phyloP scores from a whole-genome alignment of 2,113 vertebrate genomes.

The Mus pahari region DNA sequence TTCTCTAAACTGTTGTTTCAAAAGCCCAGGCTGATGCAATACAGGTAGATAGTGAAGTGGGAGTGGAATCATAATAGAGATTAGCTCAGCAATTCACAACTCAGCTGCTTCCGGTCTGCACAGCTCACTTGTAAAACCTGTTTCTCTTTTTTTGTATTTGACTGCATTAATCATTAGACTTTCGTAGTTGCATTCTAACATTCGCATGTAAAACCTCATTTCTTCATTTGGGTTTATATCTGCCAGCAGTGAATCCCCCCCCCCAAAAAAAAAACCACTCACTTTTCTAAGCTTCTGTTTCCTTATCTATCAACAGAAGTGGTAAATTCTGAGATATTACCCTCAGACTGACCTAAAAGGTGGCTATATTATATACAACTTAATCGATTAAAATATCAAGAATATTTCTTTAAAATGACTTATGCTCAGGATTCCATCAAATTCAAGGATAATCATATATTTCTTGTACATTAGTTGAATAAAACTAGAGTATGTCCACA shows the following conservation, averaged over 20 bases:
- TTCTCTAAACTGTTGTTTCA: neutral
- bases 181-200: constrained; percentile 4
- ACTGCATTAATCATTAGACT: neutral
- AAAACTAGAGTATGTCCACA: neutral
- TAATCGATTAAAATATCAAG: neutral
- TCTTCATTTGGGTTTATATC: neutral
- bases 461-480: neutral
- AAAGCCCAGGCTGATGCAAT: neutral
- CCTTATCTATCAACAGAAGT: neutral
- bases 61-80: neutral
- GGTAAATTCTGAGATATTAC: neutral
- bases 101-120: neutral
- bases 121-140: neutral
- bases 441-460: neutral
- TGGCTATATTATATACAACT: neutral
- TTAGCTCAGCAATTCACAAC: neutral
- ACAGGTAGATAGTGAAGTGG: neutral
- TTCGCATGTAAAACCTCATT: neutral
- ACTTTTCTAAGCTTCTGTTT: neutral
- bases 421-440: neutral
- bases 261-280: neutral
- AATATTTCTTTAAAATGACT: neutral
- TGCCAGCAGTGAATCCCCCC: neutral
- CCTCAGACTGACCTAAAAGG: neutral
- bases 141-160: constrained; percentile 11